Evolutionary conservation across 2,797 vertebrate species (phyloP).

Genomic region (Urocyon cinereoargenteus): DNA sequence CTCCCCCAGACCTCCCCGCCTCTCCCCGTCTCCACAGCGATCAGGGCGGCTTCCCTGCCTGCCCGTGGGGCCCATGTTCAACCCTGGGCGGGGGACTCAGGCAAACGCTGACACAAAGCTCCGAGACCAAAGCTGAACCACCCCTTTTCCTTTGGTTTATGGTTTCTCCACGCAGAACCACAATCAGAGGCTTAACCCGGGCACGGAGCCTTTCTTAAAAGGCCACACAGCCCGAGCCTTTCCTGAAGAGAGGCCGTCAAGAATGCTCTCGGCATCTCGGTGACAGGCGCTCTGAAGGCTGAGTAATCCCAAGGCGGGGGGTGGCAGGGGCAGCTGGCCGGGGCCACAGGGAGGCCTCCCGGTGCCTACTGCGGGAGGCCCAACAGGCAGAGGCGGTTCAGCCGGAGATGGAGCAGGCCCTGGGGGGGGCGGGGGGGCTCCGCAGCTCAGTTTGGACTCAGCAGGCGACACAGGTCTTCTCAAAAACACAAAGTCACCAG

Average conservation of each 20-base stretch:
- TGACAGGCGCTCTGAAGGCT: constrained; percentile 40
- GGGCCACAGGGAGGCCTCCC: not conserved
- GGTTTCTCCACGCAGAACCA: constrained; percentile 70
- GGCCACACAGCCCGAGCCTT: constrained; percentile 51
- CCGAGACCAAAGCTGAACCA: constrained; percentile 43
- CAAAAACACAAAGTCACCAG: constrained; percentile 17
- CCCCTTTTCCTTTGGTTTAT: constrained; percentile 49
- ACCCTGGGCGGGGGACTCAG: not conserved
- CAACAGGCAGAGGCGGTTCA: not conserved
- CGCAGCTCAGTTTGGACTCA: not conserved
- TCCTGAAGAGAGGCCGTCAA: constrained; percentile 68
- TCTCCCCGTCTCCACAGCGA: not conserved
- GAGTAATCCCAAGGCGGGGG: constrained; percentile 59
- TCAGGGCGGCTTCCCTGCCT: not conserved
- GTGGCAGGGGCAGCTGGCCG: constrained; percentile 57
- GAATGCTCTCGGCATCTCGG: constrained; percentile 44
- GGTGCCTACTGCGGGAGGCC: not conserved
- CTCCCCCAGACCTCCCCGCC: not conserved
- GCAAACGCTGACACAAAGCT: constrained; percentile 57
- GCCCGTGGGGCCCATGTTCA: not conserved
- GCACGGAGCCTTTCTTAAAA: constrained; percentile 59
- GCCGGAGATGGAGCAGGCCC: not conserved
- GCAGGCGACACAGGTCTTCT: constrained; percentile 44
- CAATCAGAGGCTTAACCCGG: constrained; percentile 60
- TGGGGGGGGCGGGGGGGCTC: not conserved